phyloP scores from a whole-genome alignment of 2,797 vertebrate species.

The Pseudopleuronectes americanus region DNA sequence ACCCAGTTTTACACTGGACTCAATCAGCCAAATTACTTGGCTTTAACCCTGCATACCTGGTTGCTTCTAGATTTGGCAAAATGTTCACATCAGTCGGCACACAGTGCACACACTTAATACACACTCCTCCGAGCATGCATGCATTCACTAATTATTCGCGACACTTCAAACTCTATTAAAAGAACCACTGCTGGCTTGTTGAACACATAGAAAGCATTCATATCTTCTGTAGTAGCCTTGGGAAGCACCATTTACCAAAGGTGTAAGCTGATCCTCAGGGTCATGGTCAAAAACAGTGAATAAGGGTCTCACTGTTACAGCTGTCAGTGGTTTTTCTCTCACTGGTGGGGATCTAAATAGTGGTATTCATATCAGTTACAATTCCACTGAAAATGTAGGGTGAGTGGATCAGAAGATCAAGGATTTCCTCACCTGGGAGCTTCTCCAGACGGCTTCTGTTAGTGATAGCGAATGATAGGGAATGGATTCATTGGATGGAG shows the following conservation, averaged over 20 bases:
- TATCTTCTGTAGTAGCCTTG: slow-evolving; percentile 63
- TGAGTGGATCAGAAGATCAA: slow-evolving; percentile 68
- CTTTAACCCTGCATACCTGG: slow-evolving; percentile 37
- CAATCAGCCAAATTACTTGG: slow-evolving; percentile 23
- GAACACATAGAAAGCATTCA: slow-evolving; percentile 71
- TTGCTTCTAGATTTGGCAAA: slow-evolving; percentile 33
- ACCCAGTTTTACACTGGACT: slow-evolving; percentile 21
- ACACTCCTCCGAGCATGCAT: slow-evolving; percentile 37
- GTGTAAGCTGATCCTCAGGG: slow-evolving; percentile 67
- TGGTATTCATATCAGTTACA: slow-evolving; percentile 66
- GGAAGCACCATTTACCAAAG: slow-evolving; percentile 67
- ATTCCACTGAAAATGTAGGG: slow-evolving; percentile 48
- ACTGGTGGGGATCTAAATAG: slow-evolving; percentile 60
- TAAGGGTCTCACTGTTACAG: slow-evolving; percentile 72
- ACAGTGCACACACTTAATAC: slow-evolving; percentile 3
- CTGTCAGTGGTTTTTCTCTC: slow-evolving; percentile 74
- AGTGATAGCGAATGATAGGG: slow-evolving; percentile 65
- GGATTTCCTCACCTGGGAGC: slow-evolving; percentile 63
- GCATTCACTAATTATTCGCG: slow-evolving; percentile 44
- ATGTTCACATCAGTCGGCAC: slow-evolving; percentile 17
- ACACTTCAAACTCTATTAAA: slow-evolving; percentile 53
- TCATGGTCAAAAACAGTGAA: slow-evolving; percentile 67
- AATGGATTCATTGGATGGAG: slow-evolving; percentile 29
- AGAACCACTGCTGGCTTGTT: slow-evolving; percentile 62
- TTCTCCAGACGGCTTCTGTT: slow-evolving; percentile 66